Evolutionary conservation across 2,113 vertebrate species (phyloP).

Genomic region (Aegotheles bennettii): DNA sequence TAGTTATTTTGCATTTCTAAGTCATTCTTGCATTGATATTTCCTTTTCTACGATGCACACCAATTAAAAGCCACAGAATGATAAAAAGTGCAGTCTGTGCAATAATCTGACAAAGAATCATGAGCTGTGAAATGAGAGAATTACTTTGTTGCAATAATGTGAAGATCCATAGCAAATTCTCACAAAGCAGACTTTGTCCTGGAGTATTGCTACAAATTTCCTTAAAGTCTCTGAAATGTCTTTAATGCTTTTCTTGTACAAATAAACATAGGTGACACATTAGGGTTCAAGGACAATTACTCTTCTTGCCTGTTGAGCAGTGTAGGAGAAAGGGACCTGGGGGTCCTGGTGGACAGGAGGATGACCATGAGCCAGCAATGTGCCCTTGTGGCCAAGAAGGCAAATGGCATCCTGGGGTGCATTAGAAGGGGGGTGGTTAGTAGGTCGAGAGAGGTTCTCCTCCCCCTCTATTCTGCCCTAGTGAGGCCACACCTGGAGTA

Average conservation of each 20-base stretch:
- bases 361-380: no score
- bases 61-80: slow-evolving; percentile 34
- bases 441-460: no score
- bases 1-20: slow-evolving; percentile 55
- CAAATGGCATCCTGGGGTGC: no score
- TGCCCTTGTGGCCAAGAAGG: no score
- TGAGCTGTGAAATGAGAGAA: slow-evolving; percentile 7
- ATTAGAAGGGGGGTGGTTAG: no score
- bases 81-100: slow-evolving; percentile 12
- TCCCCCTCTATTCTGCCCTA: no score
- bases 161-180: background rate
- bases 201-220: background rate
- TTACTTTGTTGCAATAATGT: slow-evolving; percentile 9
- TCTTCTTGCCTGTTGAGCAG: background rate
- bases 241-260: background rate
- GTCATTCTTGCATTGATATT: slow-evolving; percentile 31
- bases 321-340: no score
- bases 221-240: background rate
- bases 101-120: slow-evolving; percentile 32
- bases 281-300: background rate
- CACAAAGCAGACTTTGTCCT: background rate
- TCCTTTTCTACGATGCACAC: background rate
- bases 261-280: background rate
- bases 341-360: no score
- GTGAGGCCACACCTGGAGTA: no score